phyloP scores from a whole-genome alignment of 2,113 vertebrate species.

The Puma concolor region DNA sequence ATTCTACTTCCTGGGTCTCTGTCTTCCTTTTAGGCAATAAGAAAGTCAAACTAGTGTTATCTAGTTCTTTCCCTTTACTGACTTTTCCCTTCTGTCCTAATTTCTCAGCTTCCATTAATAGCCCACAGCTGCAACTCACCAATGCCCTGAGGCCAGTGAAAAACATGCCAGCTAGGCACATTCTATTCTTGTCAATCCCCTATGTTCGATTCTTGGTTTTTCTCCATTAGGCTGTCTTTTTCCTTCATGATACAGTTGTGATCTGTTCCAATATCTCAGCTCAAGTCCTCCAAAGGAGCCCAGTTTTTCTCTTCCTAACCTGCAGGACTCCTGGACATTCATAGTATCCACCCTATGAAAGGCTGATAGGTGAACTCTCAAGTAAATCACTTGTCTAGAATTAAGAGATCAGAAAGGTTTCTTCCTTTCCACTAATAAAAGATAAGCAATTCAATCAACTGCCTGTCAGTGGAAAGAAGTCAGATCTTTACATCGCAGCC shows the following conservation, averaged over 20 bases:
- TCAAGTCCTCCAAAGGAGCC: not conserved
- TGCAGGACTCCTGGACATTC: not conserved
- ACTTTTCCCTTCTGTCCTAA: not conserved
- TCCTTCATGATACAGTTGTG: not conserved
- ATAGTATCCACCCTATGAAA: not conserved
- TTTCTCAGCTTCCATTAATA: constrained; percentile 48
- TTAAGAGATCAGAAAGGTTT: not conserved
- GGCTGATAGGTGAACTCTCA: not conserved
- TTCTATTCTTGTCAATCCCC: not conserved
- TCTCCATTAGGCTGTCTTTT: not conserved
- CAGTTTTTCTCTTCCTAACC: not conserved
- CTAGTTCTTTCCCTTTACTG: not conserved
- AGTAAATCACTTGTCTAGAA: not conserved
- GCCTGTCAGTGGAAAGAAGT: not conserved
- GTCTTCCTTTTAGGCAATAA: not conserved
- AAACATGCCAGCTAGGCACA: not conserved
- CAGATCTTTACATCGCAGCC: not conserved
- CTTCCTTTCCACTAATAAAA: not conserved
- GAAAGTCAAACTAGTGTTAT: not conserved
- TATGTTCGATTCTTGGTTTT: not conserved
- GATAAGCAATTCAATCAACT: not conserved
- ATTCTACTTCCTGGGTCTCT: not conserved
- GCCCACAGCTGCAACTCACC: not conserved
- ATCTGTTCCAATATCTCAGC: not conserved
- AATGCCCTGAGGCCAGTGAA: not conserved